Conservation (phyloP, 2,797 vertebrate species). For the Labeo calbasu region DNA sequence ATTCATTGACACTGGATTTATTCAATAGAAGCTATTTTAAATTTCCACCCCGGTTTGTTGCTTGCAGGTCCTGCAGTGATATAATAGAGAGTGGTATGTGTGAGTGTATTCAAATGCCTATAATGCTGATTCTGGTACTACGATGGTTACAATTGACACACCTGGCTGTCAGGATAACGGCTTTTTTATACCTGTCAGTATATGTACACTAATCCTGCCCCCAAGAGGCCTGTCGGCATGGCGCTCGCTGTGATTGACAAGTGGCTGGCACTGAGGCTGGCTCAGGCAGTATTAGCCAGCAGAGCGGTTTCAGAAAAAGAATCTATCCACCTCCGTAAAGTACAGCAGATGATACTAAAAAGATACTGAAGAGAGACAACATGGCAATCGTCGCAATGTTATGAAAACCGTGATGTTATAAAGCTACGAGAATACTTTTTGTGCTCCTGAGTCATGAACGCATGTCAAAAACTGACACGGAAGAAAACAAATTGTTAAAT, state of each 20-base stretch:
- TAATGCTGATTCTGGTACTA: slow-evolving; percentile 25
- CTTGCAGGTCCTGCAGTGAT: background rate
- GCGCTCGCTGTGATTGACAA: slow-evolving; percentile 47
- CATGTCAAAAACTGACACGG: too few species aligned
- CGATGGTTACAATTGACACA: slow-evolving; percentile 40
- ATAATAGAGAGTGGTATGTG: slow-evolving; percentile 1
- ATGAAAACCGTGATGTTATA: too few species aligned
- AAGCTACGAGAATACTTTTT: too few species aligned
- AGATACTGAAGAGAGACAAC: background rate
- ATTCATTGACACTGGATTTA: background rate
- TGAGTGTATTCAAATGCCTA: background rate
- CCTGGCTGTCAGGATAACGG: slow-evolving; percentile 44
- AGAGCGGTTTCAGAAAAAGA: slow-evolving; percentile 29
- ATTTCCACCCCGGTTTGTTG: background rate
- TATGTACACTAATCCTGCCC: slow-evolving; percentile 46
- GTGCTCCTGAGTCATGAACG: too few species aligned
- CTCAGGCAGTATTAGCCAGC: slow-evolving; percentile 6
- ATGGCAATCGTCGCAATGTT: background rate
- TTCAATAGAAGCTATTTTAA: slow-evolving; percentile 4
- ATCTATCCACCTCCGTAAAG: slow-evolving; percentile 31
- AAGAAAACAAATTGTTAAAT: too few species aligned
- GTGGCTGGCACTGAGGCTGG: slow-evolving; percentile 30
- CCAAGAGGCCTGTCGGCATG: slow-evolving; percentile 37
- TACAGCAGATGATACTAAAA: slow-evolving; percentile 22
- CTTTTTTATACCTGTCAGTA: slow-evolving; percentile 34